phyloP scores from a whole-genome alignment of 2,113 vertebrate species.

The Indicator maculatus region DNA sequence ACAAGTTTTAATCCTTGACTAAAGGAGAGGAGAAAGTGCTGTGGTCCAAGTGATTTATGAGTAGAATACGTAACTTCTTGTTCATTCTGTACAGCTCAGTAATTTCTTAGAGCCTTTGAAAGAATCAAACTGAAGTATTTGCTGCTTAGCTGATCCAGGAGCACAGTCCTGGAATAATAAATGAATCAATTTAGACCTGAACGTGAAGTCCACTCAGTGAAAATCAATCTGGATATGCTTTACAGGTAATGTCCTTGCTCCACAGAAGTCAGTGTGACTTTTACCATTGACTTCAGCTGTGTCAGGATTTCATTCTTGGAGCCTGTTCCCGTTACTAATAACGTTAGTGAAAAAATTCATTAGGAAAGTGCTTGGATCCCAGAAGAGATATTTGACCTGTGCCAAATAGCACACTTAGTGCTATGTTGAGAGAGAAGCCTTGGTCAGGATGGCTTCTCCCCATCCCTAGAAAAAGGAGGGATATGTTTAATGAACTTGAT shows the following conservation, averaged over 20 bases:
- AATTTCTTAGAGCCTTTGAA: slow-evolving; percentile 26
- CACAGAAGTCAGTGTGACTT: background rate
- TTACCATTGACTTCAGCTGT: background rate
- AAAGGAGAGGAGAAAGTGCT: background rate
- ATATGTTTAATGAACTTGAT: background rate
- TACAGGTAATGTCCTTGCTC: background rate
- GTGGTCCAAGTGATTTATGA: slow-evolving; percentile 29
- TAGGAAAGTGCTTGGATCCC: background rate
- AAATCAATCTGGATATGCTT: slow-evolving; percentile 5
- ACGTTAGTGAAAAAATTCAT: background rate
- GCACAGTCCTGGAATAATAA: slow-evolving; percentile 9
- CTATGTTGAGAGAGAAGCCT: background rate
- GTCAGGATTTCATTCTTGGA: background rate
- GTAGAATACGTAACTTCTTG: background rate
- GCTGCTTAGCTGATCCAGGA: slow-evolving; percentile 27
- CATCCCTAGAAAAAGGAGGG: background rate
- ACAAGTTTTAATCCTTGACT: slow-evolving; percentile 17
- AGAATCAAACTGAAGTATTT: background rate
- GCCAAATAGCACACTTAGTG: rapidly evolving
- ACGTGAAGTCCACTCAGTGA: background rate
- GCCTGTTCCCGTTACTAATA: background rate
- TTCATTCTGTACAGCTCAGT: background rate
- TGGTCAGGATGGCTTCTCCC: background rate
- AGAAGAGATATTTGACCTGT: background rate
- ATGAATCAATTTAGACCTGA: slow-evolving; percentile 23